Conservation (phyloP, 2,797 vertebrate genomes). For the Gallinago stenura region DNA sequence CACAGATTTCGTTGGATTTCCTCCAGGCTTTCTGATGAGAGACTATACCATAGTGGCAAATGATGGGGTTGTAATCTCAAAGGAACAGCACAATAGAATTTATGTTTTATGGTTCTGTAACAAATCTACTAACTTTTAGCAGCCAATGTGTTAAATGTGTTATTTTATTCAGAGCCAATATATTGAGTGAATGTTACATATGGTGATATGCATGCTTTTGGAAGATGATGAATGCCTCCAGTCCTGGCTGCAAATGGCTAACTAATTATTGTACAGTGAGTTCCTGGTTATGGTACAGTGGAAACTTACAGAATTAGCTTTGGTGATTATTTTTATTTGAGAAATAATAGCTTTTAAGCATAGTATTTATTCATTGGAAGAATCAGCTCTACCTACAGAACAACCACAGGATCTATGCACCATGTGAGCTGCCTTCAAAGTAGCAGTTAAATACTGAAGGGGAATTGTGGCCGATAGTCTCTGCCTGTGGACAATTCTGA, state of each 20-base stretch:
- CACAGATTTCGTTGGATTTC: not conserved
- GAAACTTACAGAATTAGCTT: slow-evolving; percentile 26
- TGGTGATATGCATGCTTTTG: slow-evolving; percentile 26
- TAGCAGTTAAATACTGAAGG: not conserved
- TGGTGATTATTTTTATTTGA: not conserved
- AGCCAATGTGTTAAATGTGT: slow-evolving; percentile 34
- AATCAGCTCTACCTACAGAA: not conserved
- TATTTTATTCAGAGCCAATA: slow-evolving; percentile 44
- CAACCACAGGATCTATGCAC: not conserved
- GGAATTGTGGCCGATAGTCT: not conserved
- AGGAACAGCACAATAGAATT: not conserved
- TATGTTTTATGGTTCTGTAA: not conserved
- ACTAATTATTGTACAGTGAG: slow-evolving; percentile 54
- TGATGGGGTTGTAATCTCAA: not conserved
- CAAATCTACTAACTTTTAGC: slow-evolving; percentile 20
- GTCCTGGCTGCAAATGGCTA: slow-evolving; percentile 24
- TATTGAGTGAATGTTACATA: slow-evolving; percentile 48
- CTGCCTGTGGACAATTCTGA: not conserved
- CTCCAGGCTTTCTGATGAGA: slow-evolving; percentile 5
- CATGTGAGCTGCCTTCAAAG: not conserved
- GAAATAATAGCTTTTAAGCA: not conserved
- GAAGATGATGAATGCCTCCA: slow-evolving; percentile 50
- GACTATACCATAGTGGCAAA: not conserved
- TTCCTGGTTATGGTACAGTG: slow-evolving; percentile 24
- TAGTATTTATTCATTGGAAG: not conserved